Evolutionary conservation across 2,113 vertebrate genomes (phyloP), one percentile per base, ranked within the genome.

Genomic region (Saguinus midas): DNA sequence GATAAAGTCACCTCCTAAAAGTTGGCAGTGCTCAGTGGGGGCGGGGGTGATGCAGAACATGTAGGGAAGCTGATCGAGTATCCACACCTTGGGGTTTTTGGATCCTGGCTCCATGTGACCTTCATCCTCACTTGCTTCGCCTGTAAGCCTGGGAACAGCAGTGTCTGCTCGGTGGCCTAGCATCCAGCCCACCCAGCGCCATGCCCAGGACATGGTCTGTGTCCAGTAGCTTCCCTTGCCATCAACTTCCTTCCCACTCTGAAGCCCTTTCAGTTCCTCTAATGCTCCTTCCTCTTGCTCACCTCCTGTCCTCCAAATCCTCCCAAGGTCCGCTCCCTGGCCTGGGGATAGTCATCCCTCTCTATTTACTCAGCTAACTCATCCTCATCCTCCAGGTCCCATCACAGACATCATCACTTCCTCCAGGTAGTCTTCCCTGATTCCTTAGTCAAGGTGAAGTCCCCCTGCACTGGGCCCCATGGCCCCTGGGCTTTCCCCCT

Each of bases 41-140:
- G 23, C 0, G 1, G 10, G 40, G 1, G 10, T 8, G 52, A 2
- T 0, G 45, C 3, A 20, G 84, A 9, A 0, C 5, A 1, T 0
- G 43, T 0, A 16, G 27, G 52, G 21, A 20, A 70, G 89, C 43
- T 25, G 52, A 48, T 17, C 11, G 61, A 86, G 35, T 8, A 17
- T 8, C 11, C 21, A 37, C 52, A 73, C 29, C 45, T 9, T 14
- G 6, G 20, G 40, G 50, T 40, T 70, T 21, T 72, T 40, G 25
- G 68, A 66, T 25, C 66, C 37, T 37, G 73, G 64, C 68, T 55
- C 79, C 70, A 5, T 0, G 18, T 2, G 18, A 48, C 55, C 40
- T 58, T 45, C 37, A 16, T 25, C 40, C 66, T 21, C 27, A 10
- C 21, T 14, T 12, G 35, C 61, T 61, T 92, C 76, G 10, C 14